Evolutionary conservation across 1,140 invertebrate species (phyloP).

Genomic region (Lineus longissimus): DNA sequence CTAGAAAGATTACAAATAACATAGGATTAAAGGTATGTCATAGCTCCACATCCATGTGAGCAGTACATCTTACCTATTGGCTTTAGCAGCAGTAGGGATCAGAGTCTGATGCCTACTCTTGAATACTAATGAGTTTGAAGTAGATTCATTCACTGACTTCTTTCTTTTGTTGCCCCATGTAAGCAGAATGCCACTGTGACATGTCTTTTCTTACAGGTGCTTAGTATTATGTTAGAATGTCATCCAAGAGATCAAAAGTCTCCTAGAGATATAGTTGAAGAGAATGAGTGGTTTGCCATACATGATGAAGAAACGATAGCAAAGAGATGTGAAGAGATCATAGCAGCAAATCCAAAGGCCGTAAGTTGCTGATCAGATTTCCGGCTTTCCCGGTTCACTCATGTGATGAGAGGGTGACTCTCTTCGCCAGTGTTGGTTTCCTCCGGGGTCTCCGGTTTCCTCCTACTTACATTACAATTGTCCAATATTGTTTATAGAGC

Average conservation of each 20-base stretch:
- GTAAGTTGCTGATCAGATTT: constrained; percentile 25
- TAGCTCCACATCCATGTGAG: no score
- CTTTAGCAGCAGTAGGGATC: no score
- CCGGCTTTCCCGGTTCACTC: constrained; percentile 16
- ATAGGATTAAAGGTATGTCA: background rate
- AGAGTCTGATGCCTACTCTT: no score
- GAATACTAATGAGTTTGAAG: no score
- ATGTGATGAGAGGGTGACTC: no score
- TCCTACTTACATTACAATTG: no score
- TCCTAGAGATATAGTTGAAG: constrained; percentile 47
- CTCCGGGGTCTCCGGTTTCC: no score
- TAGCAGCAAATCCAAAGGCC: constrained; percentile 65
- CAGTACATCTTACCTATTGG: no score
- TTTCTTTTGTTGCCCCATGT: no score
- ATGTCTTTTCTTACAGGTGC: background rate
- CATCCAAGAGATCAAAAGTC: background rate
- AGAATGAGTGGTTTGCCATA: constrained; percentile 65
- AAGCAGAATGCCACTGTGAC: no score
- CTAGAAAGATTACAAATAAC: background rate
- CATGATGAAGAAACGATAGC: constrained; percentile 61
- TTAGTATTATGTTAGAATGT: background rate
- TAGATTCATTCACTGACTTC: background rate
- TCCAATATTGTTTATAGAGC: background rate
- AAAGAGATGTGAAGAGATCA: constrained; percentile 61
- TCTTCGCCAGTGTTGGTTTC: no score